Evolutionary conservation across 1,140 invertebrate genomes (phyloP), one percentile per base, ranked within the genome.

Genomic region (Pseudomyrmex cubaensis): DNA sequence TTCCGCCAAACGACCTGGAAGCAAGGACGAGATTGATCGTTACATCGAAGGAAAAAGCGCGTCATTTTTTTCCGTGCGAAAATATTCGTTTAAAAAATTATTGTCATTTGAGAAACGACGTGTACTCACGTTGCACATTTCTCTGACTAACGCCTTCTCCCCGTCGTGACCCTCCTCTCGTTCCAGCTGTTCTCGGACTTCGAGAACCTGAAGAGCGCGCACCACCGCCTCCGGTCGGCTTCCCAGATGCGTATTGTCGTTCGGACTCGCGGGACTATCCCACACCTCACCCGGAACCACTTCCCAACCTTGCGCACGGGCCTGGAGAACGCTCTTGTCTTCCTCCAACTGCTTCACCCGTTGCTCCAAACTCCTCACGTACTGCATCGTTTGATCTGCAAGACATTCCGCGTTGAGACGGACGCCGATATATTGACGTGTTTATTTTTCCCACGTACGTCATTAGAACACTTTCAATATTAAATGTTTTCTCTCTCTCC

Each of bases 41-140:
- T n/a, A n/a, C n/a, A 70, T 59, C 54, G 35, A n/a, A n/a, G 8
- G 13, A 50, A 25, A 2, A 17, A 64, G 48, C 5, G 13, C n/a
- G 17, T 67, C 12, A 1, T 8, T 61, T 0, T 10, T n/a, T 61
- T 2, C 35, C n/a, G 35, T 10, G 77, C 8, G 4, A 44, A 12
- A 72, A 1, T n/a, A 62, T 62, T 2, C 7, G 9, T 54, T 1
- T 8, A 8, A 48, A 74, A 20, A 13, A 12, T 13, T 17, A 17
- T 7, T 35, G 4, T 25, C 17, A 62, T 35, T 59, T 9, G 4
- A 46, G 50, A 4, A 69, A 0, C 35, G 35, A 17, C 56, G 15
- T 50, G 69, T 9, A 95, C 96, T 95, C 95, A 99, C 98, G 95
- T 99, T 99, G 94, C 98, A 99, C 98, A 99, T 99, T 95, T 99